Evolutionary conservation across 2,888 invertebrate genomes (phyloP).

Genomic region (Piscicola geometra): DNA sequence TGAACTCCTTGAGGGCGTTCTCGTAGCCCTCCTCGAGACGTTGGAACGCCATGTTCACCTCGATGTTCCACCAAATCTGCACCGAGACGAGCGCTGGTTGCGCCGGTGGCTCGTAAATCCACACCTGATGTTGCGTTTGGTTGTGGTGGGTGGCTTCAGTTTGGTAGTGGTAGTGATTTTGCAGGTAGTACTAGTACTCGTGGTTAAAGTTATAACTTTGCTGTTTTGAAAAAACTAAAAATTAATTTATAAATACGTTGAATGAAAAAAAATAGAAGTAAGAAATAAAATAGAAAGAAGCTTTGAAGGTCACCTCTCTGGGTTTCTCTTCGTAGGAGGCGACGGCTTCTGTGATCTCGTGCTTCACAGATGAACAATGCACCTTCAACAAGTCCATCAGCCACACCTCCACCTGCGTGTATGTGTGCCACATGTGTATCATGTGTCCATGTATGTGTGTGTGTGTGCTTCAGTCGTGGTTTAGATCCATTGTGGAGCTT

Average conservation of each 20-base stretch:
- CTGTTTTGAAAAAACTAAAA: too few species aligned
- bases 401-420: constrained; percentile 79
- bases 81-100: constrained; percentile 75
- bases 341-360: constrained; percentile 79
- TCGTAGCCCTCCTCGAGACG: constrained; percentile 91
- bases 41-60: constrained; percentile 82
- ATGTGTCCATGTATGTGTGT: background rate
- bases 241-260: background rate
- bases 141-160: too few species aligned
- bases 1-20: constrained; percentile 89
- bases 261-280: background rate
- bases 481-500: too few species aligned
- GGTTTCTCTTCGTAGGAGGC: constrained; percentile 86
- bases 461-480: background rate
- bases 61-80: constrained; percentile 96
- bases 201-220: background rate
- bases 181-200: too few species aligned
- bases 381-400: constrained; percentile 76
- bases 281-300: background rate
- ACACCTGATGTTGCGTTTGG: constrained; percentile 60
- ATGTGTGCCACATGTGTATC: background rate
- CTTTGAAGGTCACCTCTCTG: constrained; percentile 63
- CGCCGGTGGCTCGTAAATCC: constrained; percentile 59
- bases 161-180: too few species aligned
- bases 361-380: constrained; percentile 76